These are phyloP conservation scores for Amia ocellicauda DNA, from an alignment of 2,113 vertebrate genomes.

Conservation along the genomic window DNA sequence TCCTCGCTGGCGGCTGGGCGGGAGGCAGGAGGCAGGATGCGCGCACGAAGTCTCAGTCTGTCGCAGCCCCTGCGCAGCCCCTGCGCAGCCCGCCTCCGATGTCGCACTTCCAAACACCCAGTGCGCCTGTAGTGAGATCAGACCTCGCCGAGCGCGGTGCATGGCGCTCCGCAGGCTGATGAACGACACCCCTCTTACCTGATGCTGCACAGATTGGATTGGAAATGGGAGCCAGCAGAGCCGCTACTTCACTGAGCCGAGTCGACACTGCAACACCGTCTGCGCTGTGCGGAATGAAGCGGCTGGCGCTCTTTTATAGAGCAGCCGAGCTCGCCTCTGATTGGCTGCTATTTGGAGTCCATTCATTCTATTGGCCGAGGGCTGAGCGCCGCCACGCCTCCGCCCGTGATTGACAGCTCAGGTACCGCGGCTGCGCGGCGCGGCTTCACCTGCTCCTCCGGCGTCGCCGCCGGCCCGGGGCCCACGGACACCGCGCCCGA, in stretches of 20 bases:
- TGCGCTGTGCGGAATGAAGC: constrained; percentile 34
- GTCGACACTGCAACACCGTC: constrained; percentile 20
- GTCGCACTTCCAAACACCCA: no score
- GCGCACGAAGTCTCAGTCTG: no score
- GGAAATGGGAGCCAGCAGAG: constrained; percentile 42
- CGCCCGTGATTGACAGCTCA: not conserved
- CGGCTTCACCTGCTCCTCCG: constrained; percentile 22
- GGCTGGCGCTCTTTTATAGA: constrained; percentile 70
- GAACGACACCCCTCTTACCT: constrained; percentile 53
- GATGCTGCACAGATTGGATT: constrained; percentile 39
- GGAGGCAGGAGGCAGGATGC: no score
- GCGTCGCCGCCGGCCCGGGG: no score
- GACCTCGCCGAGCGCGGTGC: no score
- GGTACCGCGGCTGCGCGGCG: not conserved
- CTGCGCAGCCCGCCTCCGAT: no score
- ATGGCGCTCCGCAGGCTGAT: no score
- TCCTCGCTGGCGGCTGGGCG: no score
- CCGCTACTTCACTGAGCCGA: constrained; percentile 52
- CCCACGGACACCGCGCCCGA: no score
- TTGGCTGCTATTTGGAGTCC: constrained; percentile 82
- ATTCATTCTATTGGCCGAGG: constrained; percentile 79
- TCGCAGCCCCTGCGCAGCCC: no score
- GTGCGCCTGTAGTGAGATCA: no score
- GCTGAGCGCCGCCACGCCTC: constrained; percentile 14
- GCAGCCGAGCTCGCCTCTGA: constrained; percentile 38